phyloP scores from a whole-genome alignment of 2,888 invertebrate species.

The Campoletis raptor region DNA sequence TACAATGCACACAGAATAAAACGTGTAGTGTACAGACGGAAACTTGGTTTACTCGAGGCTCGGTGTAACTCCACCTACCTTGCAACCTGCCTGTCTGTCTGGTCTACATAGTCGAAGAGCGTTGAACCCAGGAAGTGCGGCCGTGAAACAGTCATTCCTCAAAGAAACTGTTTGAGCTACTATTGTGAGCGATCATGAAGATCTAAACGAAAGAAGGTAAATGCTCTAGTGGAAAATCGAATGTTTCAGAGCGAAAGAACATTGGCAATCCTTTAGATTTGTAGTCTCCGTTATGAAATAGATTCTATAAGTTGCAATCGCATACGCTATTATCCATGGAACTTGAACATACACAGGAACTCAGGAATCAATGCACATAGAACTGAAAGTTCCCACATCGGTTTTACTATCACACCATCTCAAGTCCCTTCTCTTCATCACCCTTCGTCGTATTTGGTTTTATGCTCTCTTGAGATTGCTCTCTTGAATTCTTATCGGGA shows the following conservation, averaged over 20 bases:
- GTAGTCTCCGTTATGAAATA: conserved; percentile 13
- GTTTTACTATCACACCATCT: neutral
- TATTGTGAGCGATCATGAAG: conserved; percentile 50
- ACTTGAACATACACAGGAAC: neutral
- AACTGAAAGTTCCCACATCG: conserved; percentile 48
- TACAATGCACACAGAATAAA: conserved; percentile 78
- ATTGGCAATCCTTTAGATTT: conserved; percentile 2
- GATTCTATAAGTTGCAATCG: conserved; percentile 5
- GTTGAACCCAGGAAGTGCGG: conserved; percentile 83
- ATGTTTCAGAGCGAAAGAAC: neutral
- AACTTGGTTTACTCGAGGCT: conserved; percentile 74
- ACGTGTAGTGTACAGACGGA: conserved; percentile 63
- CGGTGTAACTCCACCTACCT: conserved; percentile 70
- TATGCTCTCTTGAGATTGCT: conserved; percentile 5
- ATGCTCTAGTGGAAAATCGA: neutral
- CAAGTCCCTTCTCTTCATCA: conserved; percentile 23
- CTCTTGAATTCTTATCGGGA: conserved; percentile 37
- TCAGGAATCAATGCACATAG: neutral
- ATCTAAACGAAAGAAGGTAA: conserved; percentile 3
- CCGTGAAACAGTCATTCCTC: conserved; percentile 83
- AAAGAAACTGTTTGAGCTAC: conserved; percentile 78
- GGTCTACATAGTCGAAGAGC: conserved; percentile 81
- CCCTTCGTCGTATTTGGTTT: conserved; percentile 20
- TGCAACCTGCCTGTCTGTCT: conserved; percentile 70
- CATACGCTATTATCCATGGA: neutral